These are phyloP conservation scores for Cryptomyrus ogoouensis DNA, from an alignment of 2,113 vertebrate genomes.

Conservation along the genomic window DNA sequence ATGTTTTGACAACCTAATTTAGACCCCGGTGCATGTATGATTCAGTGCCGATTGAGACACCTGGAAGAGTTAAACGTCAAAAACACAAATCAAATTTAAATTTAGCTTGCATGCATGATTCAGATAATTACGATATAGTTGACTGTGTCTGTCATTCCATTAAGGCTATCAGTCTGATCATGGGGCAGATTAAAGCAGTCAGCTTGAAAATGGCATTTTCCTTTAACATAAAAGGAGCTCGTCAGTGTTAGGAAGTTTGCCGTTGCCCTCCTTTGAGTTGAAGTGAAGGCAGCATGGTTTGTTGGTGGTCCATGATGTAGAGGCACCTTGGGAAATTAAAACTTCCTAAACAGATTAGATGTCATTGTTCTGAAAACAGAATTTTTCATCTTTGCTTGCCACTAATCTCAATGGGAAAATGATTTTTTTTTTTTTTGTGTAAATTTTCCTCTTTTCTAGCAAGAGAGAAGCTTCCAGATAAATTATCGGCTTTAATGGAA, in stretches of 20 bases:
- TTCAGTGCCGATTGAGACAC: slow-evolving; percentile 38
- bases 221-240: slow-evolving; percentile 27
- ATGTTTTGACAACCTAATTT: slow-evolving; percentile 49
- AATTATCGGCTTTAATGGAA: slow-evolving; percentile 50
- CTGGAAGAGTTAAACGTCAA: slow-evolving; percentile 36
- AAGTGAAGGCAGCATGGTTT: slow-evolving; percentile 12
- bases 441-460: not conserved
- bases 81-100: slow-evolving; percentile 42
- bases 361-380: slow-evolving; percentile 58
- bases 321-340: slow-evolving; percentile 67
- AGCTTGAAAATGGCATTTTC: slow-evolving; percentile 40
- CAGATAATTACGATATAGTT: slow-evolving; percentile 29
- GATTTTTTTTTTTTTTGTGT: not conserved
- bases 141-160: slow-evolving; percentile 28
- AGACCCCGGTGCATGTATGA: slow-evolving; percentile 32
- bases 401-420: slow-evolving; percentile 47
- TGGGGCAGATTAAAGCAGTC: slow-evolving; percentile 39
- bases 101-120: slow-evolving; percentile 29
- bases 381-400: slow-evolving; percentile 65
- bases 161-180: slow-evolving; percentile 38
- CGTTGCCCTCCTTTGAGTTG: slow-evolving; percentile 2
- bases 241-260: not conserved
- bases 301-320: slow-evolving; percentile 49
- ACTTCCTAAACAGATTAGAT: slow-evolving; percentile 67
- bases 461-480: slow-evolving; percentile 31